phyloP scores from a whole-genome alignment of 2,797 vertebrate species.

The Nyctalus aviator region DNA sequence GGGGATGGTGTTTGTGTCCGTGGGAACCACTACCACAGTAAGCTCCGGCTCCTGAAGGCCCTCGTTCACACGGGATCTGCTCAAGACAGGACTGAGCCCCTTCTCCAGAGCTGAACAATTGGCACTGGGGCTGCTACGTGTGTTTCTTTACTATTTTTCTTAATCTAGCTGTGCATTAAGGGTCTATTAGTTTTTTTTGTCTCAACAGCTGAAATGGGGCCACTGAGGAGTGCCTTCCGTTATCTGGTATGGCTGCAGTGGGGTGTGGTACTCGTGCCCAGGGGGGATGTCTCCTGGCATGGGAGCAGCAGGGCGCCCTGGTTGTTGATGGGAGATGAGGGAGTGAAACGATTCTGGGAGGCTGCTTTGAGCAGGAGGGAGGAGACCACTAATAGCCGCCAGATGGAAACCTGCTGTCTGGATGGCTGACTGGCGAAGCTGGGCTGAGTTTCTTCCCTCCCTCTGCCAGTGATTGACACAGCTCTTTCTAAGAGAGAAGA shows the following conservation, averaged over 20 bases:
- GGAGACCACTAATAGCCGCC: not conserved
- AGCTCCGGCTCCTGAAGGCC: not conserved
- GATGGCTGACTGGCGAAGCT: not conserved
- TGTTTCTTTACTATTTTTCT: conserved; percentile 48
- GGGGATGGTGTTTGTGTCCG: not conserved
- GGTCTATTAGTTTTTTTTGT: conserved; percentile 8
- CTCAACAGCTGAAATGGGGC: conserved; percentile 40
- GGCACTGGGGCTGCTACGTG: not conserved
- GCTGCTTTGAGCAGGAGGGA: not conserved
- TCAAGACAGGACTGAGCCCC: not conserved
- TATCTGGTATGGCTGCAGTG: not conserved
- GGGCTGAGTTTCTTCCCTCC: not conserved
- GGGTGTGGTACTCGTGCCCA: not conserved
- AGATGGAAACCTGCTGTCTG: conserved; percentile 35
- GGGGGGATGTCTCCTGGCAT: not conserved
- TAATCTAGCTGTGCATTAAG: conserved; percentile 44
- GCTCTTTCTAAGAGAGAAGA: conserved; percentile 59
- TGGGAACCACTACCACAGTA: not conserved
- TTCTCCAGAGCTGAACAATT: not conserved
- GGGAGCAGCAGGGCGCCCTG: not conserved
- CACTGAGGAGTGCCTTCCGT: conserved; percentile 63
- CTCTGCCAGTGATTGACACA: not conserved
- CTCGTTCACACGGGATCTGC: not conserved
- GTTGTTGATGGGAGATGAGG: not conserved
- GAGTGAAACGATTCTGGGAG: not conserved